Evolutionary conservation across 23 tunicate species (phyloP).

Genomic region (Trididemnum nubilum): DNA sequence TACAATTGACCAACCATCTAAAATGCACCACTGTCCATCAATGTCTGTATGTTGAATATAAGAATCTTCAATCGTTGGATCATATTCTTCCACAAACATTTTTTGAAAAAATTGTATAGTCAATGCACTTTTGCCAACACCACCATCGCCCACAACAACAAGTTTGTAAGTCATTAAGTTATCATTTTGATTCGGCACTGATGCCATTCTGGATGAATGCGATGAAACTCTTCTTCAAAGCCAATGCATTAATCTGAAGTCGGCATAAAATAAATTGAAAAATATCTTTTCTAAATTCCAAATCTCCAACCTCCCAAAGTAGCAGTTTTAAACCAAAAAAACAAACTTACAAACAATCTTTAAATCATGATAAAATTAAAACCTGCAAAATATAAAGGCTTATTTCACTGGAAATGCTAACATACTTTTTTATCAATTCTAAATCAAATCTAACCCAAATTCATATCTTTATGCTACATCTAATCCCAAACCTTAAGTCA

Average conservation of each 20-base stretch:
- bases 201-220: constrained; percentile 49
- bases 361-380: no score
- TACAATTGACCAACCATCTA: constrained; percentile 88
- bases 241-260: constrained; percentile 17
- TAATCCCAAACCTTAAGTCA: no score
- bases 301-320: no score
- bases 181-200: constrained; percentile 94
- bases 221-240: neutral
- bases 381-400: no score
- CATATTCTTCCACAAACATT: constrained; percentile 98
- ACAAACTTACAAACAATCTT: no score
- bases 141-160: constrained; percentile 98
- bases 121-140: constrained; percentile 93
- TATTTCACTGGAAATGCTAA: no score
- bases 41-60: constrained; percentile 97
- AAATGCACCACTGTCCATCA: constrained; percentile 92
- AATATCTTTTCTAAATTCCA: neutral
- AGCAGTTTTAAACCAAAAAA: no score
- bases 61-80: constrained; percentile 96
- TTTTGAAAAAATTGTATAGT: constrained; percentile 96
- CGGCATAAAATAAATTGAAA: neutral
- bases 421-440: no score
- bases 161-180: constrained; percentile 91
- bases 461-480: no score
- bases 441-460: no score